Conservation (phyloP, 2,888 invertebrate species). For the Plagiodera versicolora region DNA sequence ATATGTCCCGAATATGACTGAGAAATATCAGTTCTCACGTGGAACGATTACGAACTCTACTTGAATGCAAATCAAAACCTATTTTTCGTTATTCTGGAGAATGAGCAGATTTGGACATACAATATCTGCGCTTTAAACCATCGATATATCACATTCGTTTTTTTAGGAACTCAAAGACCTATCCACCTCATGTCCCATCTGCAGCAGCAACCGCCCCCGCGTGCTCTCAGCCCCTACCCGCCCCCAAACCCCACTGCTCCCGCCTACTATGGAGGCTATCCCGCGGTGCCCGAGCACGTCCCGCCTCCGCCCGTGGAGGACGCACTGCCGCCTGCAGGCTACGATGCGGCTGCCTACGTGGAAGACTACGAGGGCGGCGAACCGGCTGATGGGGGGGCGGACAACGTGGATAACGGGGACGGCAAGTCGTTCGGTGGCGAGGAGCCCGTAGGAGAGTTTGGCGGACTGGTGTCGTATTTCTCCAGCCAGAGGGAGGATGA, state of each 20-base stretch:
- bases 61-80: too few relatives aligned
- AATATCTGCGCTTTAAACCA: too few relatives aligned
- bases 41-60: too few relatives aligned
- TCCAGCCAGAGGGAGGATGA: constrained; percentile 89
- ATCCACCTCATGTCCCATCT: neutral
- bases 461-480: constrained; percentile 89
- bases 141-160: too few relatives aligned
- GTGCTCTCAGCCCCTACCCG: constrained; percentile 13
- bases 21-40: too few relatives aligned
- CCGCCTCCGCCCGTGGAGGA: constrained; percentile 3
- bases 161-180: neutral
- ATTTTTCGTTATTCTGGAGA: too few relatives aligned
- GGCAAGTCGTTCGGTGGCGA: constrained; percentile 54
- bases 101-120: too few relatives aligned
- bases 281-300: constrained; percentile 6
- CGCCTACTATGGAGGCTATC: constrained; percentile 15
- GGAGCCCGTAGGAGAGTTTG: constrained; percentile 73
- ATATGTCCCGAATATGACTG: too few relatives aligned
- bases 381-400: neutral
- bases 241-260: constrained; percentile 9
- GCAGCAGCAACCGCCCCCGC: constrained; percentile 7
- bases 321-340: constrained; percentile 17
- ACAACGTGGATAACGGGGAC: constrained; percentile 34
- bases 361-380: constrained; percentile 50
- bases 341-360: constrained; percentile 36